These are phyloP conservation scores for Coilia nasus DNA, from an alignment of 2,797 vertebrate genomes.

Conservation along the genomic window DNA sequence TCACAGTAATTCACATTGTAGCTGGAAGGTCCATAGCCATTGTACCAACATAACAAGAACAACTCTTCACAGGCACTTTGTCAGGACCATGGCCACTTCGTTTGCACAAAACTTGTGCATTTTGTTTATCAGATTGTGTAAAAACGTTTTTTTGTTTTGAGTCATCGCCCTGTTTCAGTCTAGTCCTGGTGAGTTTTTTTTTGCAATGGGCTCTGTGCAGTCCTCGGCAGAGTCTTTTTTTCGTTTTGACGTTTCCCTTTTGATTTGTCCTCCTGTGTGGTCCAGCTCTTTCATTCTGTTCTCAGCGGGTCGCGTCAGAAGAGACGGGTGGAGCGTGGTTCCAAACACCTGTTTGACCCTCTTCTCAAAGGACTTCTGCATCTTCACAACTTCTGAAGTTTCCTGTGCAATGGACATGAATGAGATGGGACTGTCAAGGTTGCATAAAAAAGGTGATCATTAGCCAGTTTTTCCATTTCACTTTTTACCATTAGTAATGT, in stretches of 20 bases:
- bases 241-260: background rate
- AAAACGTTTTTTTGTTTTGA: background rate
- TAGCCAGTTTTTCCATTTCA: no score
- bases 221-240: slow-evolving; percentile 48
- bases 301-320: slow-evolving; percentile 35
- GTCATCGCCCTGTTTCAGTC: background rate
- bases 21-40: background rate
- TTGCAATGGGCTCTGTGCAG: slow-evolving; percentile 37
- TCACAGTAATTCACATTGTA: background rate
- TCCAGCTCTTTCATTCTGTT: background rate
- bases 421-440: background rate
- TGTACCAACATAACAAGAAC: no score
- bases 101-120: background rate
- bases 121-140: background rate
- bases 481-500: no score
- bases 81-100: background rate
- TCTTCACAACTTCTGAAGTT: slow-evolving; percentile 13
- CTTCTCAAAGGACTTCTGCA: slow-evolving; percentile 54
- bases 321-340: slow-evolving; percentile 49
- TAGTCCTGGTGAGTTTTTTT: background rate
- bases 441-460: background rate
- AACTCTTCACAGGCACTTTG: no score
- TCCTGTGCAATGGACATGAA: slow-evolving; percentile 48
- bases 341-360: slow-evolving; percentile 52
- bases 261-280: slow-evolving; percentile 13